Percentiles rank a stretch among this genome's conserved stretches.
Conservation (phyloP, 2,797 vertebrate genomes). For the Argentina silus region DNA sequence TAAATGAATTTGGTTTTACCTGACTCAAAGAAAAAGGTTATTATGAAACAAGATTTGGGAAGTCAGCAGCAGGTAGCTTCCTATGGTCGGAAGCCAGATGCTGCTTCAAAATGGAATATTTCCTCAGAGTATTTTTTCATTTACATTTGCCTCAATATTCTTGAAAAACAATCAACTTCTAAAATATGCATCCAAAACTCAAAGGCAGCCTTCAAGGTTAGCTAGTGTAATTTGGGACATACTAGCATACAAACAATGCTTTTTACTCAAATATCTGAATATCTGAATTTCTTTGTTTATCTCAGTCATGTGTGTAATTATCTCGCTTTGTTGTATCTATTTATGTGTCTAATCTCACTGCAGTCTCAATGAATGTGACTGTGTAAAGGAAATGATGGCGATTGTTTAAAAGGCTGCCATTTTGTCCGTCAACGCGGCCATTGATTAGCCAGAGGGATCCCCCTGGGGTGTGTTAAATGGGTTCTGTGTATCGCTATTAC, state of each 20-base stretch:
- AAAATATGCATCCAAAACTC: constrained; percentile 36
- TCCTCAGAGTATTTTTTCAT: constrained; percentile 34
- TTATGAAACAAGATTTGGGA: constrained; percentile 63
- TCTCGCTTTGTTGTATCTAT: constrained; percentile 28
- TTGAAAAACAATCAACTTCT: constrained; percentile 44
- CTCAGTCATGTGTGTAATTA: constrained; percentile 21
- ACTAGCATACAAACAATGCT: background rate
- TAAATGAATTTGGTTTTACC: constrained; percentile 73
- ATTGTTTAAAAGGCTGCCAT: constrained; percentile 37
- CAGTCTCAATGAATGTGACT: constrained; percentile 18
- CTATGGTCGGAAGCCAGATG: constrained; percentile 31
- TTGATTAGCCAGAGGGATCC: constrained; percentile 56
- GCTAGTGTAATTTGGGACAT: constrained; percentile 11
- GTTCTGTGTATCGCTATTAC: constrained; percentile 73
- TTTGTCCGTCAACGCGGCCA: constrained; percentile 48
- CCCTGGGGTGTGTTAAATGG: constrained; percentile 71
- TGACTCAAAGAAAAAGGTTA: constrained; percentile 75
- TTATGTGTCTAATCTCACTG: constrained; percentile 28
- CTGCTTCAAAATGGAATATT: constrained; percentile 32
- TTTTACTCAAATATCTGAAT: background rate
- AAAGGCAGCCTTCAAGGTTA: constrained; percentile 36
- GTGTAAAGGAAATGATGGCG: constrained; percentile 13
- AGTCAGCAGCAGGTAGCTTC: constrained; percentile 52
- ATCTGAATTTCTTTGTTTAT: constrained; percentile 35
- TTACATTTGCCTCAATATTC: background rate